A percentile compares a stretch with the other conserved stretches of the same genome.
Conservation (phyloP, 2,797 vertebrate genomes). For the Sebastiscus albofasciatus region DNA sequence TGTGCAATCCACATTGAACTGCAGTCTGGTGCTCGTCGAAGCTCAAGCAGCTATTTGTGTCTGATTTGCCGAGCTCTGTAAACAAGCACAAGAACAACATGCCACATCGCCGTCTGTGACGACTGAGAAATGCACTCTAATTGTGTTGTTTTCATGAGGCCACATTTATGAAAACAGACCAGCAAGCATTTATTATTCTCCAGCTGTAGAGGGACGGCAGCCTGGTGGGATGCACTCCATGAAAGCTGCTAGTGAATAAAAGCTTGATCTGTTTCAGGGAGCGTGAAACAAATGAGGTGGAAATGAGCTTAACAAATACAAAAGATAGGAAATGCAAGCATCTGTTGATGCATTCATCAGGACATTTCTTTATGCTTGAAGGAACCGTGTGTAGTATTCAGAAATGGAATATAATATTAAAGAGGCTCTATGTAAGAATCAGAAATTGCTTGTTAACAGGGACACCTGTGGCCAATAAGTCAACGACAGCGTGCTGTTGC, state of each 20-base stretch:
- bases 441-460: no score
- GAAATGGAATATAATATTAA: no score
- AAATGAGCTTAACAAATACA: constrained; percentile 39
- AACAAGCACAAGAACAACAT: constrained; percentile 54
- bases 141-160: constrained; percentile 15
- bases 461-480: no score
- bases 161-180: constrained; percentile 21
- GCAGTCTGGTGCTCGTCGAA: neutral
- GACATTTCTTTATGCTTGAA: neutral
- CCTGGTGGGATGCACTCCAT: constrained; percentile 29
- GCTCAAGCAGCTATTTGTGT: constrained; percentile 46
- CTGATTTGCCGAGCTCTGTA: constrained; percentile 44
- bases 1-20: constrained; percentile 32
- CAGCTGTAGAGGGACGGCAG: constrained; percentile 22
- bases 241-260: constrained; percentile 16
- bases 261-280: constrained; percentile 19
- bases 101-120: constrained; percentile 11
- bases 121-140: constrained; percentile 12
- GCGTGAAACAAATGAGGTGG: constrained; percentile 37
- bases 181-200: constrained; percentile 17
- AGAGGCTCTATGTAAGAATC: no score
- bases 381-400: no score
- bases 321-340: constrained; percentile 4
- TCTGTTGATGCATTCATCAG: constrained; percentile 26
- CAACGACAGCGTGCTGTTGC: no score